Evolutionary conservation across 2,888 invertebrate species (phyloP).

Genomic region (Iphiclides podalirius): DNA sequence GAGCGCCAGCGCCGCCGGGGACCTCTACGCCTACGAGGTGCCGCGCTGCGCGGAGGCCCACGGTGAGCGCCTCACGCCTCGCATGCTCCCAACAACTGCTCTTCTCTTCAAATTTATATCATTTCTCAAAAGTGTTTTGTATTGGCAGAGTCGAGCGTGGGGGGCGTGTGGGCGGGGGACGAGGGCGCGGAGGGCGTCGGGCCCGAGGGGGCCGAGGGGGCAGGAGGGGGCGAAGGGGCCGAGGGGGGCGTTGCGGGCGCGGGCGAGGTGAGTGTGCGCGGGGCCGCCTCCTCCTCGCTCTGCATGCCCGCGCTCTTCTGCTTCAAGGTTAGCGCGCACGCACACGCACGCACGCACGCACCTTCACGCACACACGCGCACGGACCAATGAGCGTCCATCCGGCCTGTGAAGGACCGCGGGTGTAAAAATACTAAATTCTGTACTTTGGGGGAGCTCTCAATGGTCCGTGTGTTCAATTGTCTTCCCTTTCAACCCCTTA

Average conservation of each 20-base stretch:
- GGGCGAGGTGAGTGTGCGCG: conserved; percentile 66
- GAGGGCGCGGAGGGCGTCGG: conserved; percentile 17
- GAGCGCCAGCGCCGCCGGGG: conserved; percentile 68
- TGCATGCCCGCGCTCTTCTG: conserved; percentile 93
- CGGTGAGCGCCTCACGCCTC: conserved; percentile 20
- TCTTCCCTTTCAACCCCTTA: too few relatives aligned
- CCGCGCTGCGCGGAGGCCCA: conserved; percentile 32
- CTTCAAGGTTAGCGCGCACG: conserved; percentile 85
- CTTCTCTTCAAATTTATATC: too few relatives aligned
- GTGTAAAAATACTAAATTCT: too few relatives aligned
- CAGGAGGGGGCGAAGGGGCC: conserved; percentile 18
- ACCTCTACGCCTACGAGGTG: conserved; percentile 86
- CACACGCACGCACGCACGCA: conserved; percentile 28
- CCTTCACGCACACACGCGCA: conserved; percentile 27
- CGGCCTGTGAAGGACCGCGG: too few relatives aligned
- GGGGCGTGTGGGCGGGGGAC: conserved; percentile 25
- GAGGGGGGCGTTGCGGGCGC: conserved; percentile 28
- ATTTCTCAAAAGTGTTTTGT: too few relatives aligned
- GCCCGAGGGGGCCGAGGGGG: conserved; percentile 21
- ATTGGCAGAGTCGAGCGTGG: conserved; percentile 22
- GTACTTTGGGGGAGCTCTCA: too few relatives aligned
- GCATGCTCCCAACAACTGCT: too few relatives aligned
- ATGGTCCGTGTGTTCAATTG: too few relatives aligned
- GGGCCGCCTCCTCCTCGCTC: conserved; percentile 80
- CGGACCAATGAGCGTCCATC: conserved; percentile 8